Percentiles rank a stretch among this genome's conserved stretches.
Evolutionary conservation across 37 sponge, comb jelly and placozoan species (phyloP).

Genomic region (Lycopodina hypogea): DNA sequence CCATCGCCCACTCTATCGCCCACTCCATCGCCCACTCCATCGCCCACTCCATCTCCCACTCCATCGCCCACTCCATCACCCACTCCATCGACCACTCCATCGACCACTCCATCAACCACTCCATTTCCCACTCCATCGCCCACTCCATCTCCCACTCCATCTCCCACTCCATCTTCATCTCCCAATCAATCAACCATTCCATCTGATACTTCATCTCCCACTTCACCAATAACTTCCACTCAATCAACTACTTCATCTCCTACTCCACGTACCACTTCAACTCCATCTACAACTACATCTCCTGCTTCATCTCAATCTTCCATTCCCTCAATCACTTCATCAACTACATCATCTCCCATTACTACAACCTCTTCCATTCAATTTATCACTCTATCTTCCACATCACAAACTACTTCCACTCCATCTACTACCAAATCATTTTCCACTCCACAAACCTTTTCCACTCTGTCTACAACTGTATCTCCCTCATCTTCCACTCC

Average conservation of each 20-base stretch:
- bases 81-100: no score
- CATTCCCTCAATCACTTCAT: constrained; percentile 7
- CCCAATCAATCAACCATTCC: neutral
- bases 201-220: neutral
- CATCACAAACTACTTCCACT: no score
- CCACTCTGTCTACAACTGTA: no score
- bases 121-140: neutral
- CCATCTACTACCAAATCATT: no score
- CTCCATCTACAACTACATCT: neutral
- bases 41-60: no score
- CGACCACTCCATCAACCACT: no score
- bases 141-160: neutral
- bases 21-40: no score
- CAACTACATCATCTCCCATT: constrained; percentile 6
- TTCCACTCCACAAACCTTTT: no score
- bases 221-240: neutral
- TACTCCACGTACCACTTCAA: neutral
- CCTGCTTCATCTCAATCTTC: neutral
- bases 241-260: neutral
- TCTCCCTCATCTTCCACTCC: no score
- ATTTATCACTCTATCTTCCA: constrained; percentile 1
- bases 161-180: neutral
- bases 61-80: no score
- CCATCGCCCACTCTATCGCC: no score
- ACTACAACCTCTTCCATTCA: constrained; percentile 6